Percentiles rank a stretch among this genome's conserved stretches.
Conservation (phyloP, 2,888 invertebrate species). For the Galerucella calmariensis region DNA sequence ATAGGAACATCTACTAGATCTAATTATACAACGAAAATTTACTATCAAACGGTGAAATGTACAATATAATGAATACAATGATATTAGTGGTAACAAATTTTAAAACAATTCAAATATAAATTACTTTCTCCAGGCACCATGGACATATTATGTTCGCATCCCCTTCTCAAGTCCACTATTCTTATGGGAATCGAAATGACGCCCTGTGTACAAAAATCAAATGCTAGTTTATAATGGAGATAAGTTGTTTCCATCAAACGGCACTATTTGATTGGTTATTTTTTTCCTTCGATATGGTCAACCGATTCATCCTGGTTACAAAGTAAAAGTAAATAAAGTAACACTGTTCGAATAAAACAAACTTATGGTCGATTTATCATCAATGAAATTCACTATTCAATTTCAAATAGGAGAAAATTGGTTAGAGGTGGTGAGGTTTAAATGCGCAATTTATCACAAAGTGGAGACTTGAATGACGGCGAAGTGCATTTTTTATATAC, state of each 20-base stretch:
- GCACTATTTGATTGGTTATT: neutral
- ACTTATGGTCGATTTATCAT: neutral
- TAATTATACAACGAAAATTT: slow-evolving; percentile 23
- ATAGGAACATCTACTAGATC: neutral
- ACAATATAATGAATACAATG: slow-evolving; percentile 20
- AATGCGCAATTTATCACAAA: too few species aligned
- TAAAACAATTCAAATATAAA: slow-evolving; percentile 16
- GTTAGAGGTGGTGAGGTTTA: too few species aligned
- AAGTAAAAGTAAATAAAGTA: slow-evolving; percentile 22
- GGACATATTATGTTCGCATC: slow-evolving; percentile 24
- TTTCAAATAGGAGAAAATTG: neutral
- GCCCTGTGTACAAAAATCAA: slow-evolving; percentile 33
- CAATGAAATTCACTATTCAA: neutral
- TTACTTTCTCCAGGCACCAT: slow-evolving; percentile 33
- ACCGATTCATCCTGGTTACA: slow-evolving; percentile 25
- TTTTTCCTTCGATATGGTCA: slow-evolving; percentile 25
- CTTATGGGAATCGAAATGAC: slow-evolving; percentile 16
- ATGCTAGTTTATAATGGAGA: neutral
- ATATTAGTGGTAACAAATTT: slow-evolving; percentile 11
- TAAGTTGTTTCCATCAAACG: neutral
- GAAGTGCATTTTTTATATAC: too few species aligned
- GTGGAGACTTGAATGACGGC: too few species aligned
- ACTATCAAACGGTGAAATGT: slow-evolving; percentile 17
- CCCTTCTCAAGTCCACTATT: slow-evolving; percentile 33
- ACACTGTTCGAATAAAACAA: neutral